A percentile compares a stretch with the other conserved stretches of the same genome.
Evolutionary conservation across 2,113 vertebrate genomes (phyloP).

Genomic region (Carassius gibelio): DNA sequence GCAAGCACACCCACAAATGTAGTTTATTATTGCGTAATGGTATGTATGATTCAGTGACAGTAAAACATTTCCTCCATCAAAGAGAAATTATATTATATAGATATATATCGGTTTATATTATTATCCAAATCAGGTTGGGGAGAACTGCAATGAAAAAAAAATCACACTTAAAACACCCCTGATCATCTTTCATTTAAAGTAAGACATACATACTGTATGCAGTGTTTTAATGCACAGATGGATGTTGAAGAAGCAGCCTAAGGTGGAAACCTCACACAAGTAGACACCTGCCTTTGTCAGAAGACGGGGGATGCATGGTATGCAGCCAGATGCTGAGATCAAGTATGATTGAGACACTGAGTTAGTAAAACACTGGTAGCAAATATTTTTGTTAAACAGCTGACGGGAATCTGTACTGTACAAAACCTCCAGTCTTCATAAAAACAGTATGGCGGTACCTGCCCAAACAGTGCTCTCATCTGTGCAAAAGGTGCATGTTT

Average conservation of each 20-base stretch:
- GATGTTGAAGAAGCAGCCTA: background rate
- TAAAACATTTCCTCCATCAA: background rate
- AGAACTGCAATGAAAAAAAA: background rate
- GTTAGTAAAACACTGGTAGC: background rate
- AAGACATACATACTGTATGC: no score
- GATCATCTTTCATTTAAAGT: background rate
- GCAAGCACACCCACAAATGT: background rate
- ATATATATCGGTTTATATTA: background rate
- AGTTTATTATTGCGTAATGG: no score
- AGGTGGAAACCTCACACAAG: constrained; percentile 33
- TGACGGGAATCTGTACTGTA: background rate
- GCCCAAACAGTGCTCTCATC: constrained; percentile 21
- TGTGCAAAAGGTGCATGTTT: constrained; percentile 7
- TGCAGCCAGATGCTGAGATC: constrained; percentile 47
- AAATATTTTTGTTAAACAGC: background rate
- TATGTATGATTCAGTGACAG: background rate
- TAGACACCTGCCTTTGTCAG: constrained; percentile 51
- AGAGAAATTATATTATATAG: no score
- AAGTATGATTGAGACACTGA: background rate
- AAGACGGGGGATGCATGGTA: constrained; percentile 38
- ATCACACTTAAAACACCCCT: background rate
- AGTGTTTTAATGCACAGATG: background rate
- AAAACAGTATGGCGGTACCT: background rate
- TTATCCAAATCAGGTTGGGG: background rate
- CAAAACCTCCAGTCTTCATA: background rate